These are phyloP conservation scores for Ligdia adustata DNA, from an alignment of 2,888 invertebrate genomes.

Conservation along the genomic window DNA sequence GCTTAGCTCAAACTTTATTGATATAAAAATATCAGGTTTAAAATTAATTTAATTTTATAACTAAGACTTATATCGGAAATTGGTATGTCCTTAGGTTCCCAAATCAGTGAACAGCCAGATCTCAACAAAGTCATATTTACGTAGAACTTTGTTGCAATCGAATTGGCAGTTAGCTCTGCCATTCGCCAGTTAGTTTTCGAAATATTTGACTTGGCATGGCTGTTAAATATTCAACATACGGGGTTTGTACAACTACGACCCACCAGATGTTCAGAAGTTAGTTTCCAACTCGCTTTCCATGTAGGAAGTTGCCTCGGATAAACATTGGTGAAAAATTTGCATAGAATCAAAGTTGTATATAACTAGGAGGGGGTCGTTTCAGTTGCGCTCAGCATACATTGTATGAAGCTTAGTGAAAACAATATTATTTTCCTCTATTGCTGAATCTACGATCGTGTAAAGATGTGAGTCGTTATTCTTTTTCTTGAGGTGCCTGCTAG, in stretches of 20 bases:
- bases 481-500: too few species aligned
- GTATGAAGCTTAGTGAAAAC: too few species aligned
- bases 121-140: constrained; percentile 8
- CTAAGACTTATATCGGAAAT: too few species aligned
- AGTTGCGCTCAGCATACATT: too few species aligned
- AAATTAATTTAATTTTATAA: too few species aligned
- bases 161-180: constrained; percentile 13
- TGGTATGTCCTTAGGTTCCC: too few species aligned
- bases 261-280: constrained; percentile 6
- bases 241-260: constrained; percentile 8
- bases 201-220: constrained; percentile 18
- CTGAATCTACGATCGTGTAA: too few species aligned
- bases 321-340: constrained; percentile 9
- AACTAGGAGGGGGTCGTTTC: too few species aligned
- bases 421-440: too few species aligned
- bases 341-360: constrained; percentile 4
- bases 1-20: too few species aligned
- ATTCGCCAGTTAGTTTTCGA: constrained; percentile 12
- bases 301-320: constrained; percentile 4
- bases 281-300: constrained; percentile 4
- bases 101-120: constrained; percentile 3
- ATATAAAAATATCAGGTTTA: too few species aligned
- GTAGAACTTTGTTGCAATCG: constrained; percentile 16
- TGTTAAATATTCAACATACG: constrained; percentile 23
- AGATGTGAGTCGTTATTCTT: too few species aligned